Conservation (phyloP, 2,888 invertebrate genomes). For the Hydroisotoma schaefferi region DNA sequence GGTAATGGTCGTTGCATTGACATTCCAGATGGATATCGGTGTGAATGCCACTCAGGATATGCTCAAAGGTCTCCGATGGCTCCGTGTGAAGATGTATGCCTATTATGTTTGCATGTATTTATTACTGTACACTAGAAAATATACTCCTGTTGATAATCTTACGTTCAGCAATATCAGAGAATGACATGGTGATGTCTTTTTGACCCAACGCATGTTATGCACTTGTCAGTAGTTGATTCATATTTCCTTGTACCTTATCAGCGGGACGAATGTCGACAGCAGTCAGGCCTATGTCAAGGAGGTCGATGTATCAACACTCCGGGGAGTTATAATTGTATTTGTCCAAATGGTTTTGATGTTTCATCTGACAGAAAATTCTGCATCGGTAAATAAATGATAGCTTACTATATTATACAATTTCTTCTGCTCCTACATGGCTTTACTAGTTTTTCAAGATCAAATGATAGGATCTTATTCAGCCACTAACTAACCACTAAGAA, state of each 20-base stretch:
- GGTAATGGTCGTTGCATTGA: constrained; percentile 65
- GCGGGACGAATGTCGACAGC: constrained; percentile 71
- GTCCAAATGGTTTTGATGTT: constrained; percentile 75
- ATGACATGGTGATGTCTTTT: too few species aligned
- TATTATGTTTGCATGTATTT: too few species aligned
- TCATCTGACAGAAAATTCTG: constrained; percentile 77
- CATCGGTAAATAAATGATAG: constrained; percentile 55
- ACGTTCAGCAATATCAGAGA: constrained; percentile 36
- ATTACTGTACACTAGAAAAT: not conserved
- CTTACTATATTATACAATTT: too few species aligned
- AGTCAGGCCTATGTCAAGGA: constrained; percentile 66
- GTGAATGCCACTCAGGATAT: constrained; percentile 72
- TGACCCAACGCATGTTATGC: too few species aligned
- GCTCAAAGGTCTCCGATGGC: constrained; percentile 54
- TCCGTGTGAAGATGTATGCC: constrained; percentile 57
- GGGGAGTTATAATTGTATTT: constrained; percentile 70
- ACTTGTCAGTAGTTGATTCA: too few species aligned
- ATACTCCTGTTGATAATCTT: not conserved
- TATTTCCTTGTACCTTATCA: constrained; percentile 59
- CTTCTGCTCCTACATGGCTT: too few species aligned
- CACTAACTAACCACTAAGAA: too few species aligned
- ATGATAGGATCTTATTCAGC: too few species aligned
- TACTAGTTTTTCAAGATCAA: too few species aligned
- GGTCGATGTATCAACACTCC: constrained; percentile 72
- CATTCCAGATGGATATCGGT: constrained; percentile 70